Base-by-base conservation (phyloP, 2,888 invertebrate genomes). In the Oegoconia quadripuncta region DNA sequence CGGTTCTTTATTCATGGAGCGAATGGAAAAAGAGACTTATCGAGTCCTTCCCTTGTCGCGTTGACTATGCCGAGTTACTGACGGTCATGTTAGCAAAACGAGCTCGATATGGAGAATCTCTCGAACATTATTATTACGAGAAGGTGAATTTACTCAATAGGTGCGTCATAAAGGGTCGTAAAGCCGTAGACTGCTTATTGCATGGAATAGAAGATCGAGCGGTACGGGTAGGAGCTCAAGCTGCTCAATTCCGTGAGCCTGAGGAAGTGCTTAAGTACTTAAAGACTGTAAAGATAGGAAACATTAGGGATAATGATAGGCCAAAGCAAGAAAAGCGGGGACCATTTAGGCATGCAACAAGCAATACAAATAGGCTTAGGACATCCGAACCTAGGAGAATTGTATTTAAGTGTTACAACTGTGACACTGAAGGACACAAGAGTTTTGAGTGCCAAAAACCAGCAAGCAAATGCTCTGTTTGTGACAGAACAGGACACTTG, bases 181-280 rank as follows among this genome's bases (percentile, higher is more conserved):
- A 35, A 11, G 52, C 55, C 1, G 51, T 55, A 5, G 54, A 55
- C 12, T 52, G 50, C 33, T 11, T 55, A 0, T 13, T 52, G 5
- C 15, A 39, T 17, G 52, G 51, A 0, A 25, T 54, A 4, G 51
- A 51, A 3, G 54, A 54, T 32, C 30, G 48, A 3, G 41, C 44
- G 0, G 17, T 54, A 2, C 42, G 37, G 25, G 14, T 51, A 16
- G 46, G 52, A 3, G 52, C 51, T 4, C 41, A 54, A 15, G 54
- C 54, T 3, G 50, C 44, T 2, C 36, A 37, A 18, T 54, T 45
- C 25, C 4, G 6, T 0, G 36, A 39, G 16, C 51, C 51, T 0
- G 51, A 50, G 34, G 22, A 48, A 6, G 41, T 51, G 2, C 4
- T 54, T 3, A 39, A 41, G 15, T 51, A 46, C 34, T 47, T 50